phyloP scores from a whole-genome alignment of 2,888 invertebrate species.

The Dolichopus griseipennis region DNA sequence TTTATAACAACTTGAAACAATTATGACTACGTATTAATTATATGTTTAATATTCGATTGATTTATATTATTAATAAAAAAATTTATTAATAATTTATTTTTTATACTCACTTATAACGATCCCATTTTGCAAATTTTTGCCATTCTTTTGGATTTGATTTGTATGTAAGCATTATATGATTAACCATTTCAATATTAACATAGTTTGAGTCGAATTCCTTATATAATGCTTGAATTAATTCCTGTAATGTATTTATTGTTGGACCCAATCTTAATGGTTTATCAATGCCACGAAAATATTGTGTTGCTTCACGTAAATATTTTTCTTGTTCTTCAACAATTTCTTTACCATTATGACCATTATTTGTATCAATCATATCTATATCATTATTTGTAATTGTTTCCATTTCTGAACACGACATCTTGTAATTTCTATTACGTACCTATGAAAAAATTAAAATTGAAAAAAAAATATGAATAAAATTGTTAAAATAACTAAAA shows the following conservation, averaged over 20 bases:
- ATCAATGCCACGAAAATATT: slow-evolving; percentile 39
- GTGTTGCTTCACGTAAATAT: slow-evolving; percentile 37
- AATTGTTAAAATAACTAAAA: no score
- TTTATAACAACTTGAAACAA: no score
- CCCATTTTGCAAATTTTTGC: slow-evolving; percentile 90
- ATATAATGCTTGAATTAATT: slow-evolving; percentile 61
- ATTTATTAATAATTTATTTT: no score
- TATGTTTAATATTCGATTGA: no score
- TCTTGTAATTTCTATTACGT: slow-evolving; percentile 30
- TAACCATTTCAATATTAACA: slow-evolving; percentile 86
- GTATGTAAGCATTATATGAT: slow-evolving; percentile 66
- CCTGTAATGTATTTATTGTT: slow-evolving; percentile 47
- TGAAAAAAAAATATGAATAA: no score
- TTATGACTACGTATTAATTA: no score
- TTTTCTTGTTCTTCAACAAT: slow-evolving; percentile 34
- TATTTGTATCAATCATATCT: neutral
- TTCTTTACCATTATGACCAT: slow-evolving; percentile 18
- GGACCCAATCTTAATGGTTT: slow-evolving; percentile 41
- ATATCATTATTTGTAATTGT: slow-evolving; percentile 10
- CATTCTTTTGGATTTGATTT: slow-evolving; percentile 85
- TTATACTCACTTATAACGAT: slow-evolving; percentile 65
- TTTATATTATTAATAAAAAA: no score
- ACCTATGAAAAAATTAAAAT: slow-evolving; percentile 25
- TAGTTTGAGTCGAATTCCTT: slow-evolving; percentile 67
- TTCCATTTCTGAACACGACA: slow-evolving; percentile 36